Evolutionary conservation across 92 coral and sea anemone genomes (phyloP).

Genomic region (Paramuricea clavata): DNA sequence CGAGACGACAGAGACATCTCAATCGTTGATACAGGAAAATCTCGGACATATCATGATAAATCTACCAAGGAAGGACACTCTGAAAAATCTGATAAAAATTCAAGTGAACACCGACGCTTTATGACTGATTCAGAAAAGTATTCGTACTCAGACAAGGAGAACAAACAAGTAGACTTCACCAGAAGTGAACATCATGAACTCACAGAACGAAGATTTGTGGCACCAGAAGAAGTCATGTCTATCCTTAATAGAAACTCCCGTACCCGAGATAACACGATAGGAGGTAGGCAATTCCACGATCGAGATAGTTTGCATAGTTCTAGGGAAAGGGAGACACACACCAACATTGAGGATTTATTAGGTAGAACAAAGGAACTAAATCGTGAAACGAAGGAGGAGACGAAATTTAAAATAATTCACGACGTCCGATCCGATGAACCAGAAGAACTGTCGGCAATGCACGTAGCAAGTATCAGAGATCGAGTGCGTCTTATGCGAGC

Average conservation of each 20-base stretch:
- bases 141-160: constrained; percentile 25
- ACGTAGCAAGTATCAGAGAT: constrained; percentile 13
- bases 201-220: constrained; percentile 10
- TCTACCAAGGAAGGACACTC: constrained; percentile 12
- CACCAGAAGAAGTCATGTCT: neutral
- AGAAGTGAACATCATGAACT: constrained; percentile 27
- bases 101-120: constrained; percentile 15
- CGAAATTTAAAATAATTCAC: neutral
- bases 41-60: constrained; percentile 9
- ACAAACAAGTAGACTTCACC: constrained; percentile 2
- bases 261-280: neutral
- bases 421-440: neutral
- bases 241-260: neutral
- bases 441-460: neutral
- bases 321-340: neutral
- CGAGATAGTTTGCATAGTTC: neutral
- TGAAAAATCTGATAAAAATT: constrained; percentile 9
- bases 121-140: constrained; percentile 25
- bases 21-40: neutral
- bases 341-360: neutral
- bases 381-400: neutral
- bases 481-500: constrained; percentile 27
- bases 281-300: neutral
- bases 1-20: neutral
- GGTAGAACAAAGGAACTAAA: neutral